Evolutionary conservation across 2,888 invertebrate genomes (phyloP), one percentile per base, ranked within the genome.

Genomic region (Portevinia maculata): DNA sequence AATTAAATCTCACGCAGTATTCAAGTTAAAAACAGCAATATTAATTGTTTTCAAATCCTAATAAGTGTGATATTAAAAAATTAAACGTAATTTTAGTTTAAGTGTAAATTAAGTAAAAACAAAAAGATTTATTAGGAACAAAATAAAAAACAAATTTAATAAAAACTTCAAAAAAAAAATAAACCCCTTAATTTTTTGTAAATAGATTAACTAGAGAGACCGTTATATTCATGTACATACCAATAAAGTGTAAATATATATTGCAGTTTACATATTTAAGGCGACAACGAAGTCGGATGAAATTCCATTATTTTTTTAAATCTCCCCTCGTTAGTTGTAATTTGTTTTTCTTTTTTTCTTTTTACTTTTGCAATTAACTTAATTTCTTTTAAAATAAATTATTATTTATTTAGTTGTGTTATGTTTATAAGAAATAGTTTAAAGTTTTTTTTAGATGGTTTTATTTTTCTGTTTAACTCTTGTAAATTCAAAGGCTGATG

Each of bases 41-140:
- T 79, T 74, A 69, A 79, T 78, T 83, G 83, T 83, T 83, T 83
- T 83, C 78, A 86, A 87, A 89, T 89, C 89, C 89, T 89, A 89
- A 88, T 86, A 88, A 88, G 89, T 89, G 89, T 89, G 89, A 89
- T 89, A 89, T 89, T 89, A 89, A 89, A 83, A 78, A 88, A 86
- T 81, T 88, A 87, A 87, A 85, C 48, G 17, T 76, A 84, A 74
- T 52, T 74, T 30, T 64, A 84, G 48, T 44, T 75, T 79, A 73
- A 83, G 53, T 30, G 15, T 24, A 62, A 73, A 79, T 79, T 71
- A 84, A 85, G 86, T 75, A 71, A 46, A 75, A 83, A 30, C 76
- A 75, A 24, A 37, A 57, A 1, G 13, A 24, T 62, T 64, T 62
- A 48, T 39, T 44, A 37, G 17, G 34, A 44, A 55, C 55, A 81